Evolutionary conservation across 2,797 vertebrate species (phyloP).

Genomic region (Alosa sapidissima): DNA sequence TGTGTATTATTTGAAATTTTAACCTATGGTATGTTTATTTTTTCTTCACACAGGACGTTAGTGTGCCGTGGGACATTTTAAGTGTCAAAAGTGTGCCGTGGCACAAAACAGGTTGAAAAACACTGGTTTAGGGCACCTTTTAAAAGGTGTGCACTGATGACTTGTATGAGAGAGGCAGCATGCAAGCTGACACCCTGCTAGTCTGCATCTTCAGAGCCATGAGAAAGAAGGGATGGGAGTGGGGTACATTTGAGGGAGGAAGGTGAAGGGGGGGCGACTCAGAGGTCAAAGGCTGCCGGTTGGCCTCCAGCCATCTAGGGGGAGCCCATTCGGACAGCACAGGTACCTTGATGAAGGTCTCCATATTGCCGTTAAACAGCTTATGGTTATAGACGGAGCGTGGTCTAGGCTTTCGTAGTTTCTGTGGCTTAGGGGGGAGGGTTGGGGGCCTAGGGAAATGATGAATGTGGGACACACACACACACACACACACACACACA

Average conservation of each 20-base stretch:
- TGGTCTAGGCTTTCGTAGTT: constrained; percentile 99
- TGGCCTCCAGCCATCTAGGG: constrained; percentile 71
- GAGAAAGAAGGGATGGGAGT: constrained; percentile 54
- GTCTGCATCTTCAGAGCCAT: constrained; percentile 54
- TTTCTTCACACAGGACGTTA: too few relatives aligned
- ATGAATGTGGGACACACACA: constrained; percentile 66
- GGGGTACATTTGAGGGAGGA: constrained; percentile 55
- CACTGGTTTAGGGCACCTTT: neutral
- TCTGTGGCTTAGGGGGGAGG: constrained; percentile 99
- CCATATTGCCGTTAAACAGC: constrained; percentile 99
- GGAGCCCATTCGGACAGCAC: constrained; percentile 70
- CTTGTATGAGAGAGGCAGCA: neutral
- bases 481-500: constrained; percentile 53
- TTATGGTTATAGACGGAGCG: constrained; percentile 98
- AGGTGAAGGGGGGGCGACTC: constrained; percentile 53
- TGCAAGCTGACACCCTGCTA: constrained; percentile 39
- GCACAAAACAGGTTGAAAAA: too few relatives aligned
- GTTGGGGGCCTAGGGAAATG: constrained; percentile 92
- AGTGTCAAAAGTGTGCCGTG: too few relatives aligned
- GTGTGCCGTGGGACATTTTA: too few relatives aligned
- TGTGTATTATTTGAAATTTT: too few relatives aligned
- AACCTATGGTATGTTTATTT: too few relatives aligned
- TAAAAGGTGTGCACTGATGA: neutral
- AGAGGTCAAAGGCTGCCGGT: constrained; percentile 63
- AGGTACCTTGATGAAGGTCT: constrained; percentile 99